Evolutionary conservation across 2,797 vertebrate genomes (phyloP), one percentile per base, ranked within the genome.

Genomic region (Serranus cabrilla): DNA sequence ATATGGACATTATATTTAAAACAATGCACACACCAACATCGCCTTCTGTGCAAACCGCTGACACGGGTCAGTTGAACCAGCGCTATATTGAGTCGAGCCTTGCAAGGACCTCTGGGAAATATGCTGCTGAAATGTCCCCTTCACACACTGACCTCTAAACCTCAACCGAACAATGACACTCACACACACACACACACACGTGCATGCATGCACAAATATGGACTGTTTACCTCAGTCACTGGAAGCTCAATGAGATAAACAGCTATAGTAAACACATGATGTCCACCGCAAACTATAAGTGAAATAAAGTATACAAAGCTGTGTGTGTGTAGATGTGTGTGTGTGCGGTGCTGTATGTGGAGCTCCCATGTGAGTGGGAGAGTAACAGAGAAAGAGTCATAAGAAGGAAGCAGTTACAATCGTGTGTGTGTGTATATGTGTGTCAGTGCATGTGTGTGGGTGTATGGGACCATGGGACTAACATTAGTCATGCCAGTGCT

Each of bases 51-150:
- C 58, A 86, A 76, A 80, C 64, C 34, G 34, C 74, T 77, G 75
- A 72, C 74, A 76, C 0, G 14, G 71, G 61, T 70, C 59, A 6
- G 73, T 76, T 77, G 20, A 34, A 70, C 62, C 57, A 43, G 54
- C 61, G 78, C 67, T 80, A 81, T 87, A 87, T 80, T 85, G 77
- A 82, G 69, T 74, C 31, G 14, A 65, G 70, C 61, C 69, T 78
- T 69, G 70, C 72, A 78, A 81, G 27, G 79, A 77, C 90, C 88
- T 90, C 65, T 79, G 91, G 87, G 89, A 91, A 93, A 92, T 90
- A 79, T 87, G 57, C 65, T 47, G 79, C 74, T 80, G 81, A 91
- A 91, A 88, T 82, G 77, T 84, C 78, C 74, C 68, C 62, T 75
- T 79, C 84, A 76, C 82, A 82, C 62, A 74, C 73, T 88, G 87